Base-by-base conservation (phyloP, 2,888 invertebrate genomes). In the Mesorhabditis spiculigera region DNA sequence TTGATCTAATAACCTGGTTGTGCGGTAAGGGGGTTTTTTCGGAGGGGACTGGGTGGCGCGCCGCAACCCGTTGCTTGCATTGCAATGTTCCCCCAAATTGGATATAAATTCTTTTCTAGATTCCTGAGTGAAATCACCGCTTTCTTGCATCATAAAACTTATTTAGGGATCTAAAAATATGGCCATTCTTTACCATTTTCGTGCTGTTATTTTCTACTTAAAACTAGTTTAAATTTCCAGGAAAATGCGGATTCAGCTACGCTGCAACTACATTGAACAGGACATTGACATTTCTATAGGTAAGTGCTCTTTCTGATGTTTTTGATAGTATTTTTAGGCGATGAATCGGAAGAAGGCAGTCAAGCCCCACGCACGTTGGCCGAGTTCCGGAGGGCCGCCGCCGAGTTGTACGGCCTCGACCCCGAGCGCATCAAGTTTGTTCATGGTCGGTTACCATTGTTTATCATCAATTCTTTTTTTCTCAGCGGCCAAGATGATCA, bases 331-430 rank as follows among this genome's bases (percentile, higher is more conserved):
- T 13, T 73, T 65, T 69, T 76, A 45, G 66, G 72, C 43, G 69
- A 67, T 10, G 70, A 78, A 43, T n/a, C 41, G 61, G 73, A 71
- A 5, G 74, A 72, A 16, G n/a, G 58, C 58, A 50, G 58, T n/a
- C 10, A 50, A 13, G 8, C 58, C 58, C n/a, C n/a, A n/a, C 8
- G n/a, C 13, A 63, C 63, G 63, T 41, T 63, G 8, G 10, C 16
- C 28, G 63, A 63, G 6, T 28, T 63, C 13, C 8, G 16, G 63
- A 63, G 6, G 41, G 41, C 6, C n/a, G 16, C 28, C 63, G 63
- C 63, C n/a, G 16, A 63, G 6, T 2, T 8, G 16, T 6, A 6
- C 10, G 16, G 16, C 41, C 41, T 63, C 16, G 63, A 63, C 16
- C 63, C 63, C 16, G n/a, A 10, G 63, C n/a, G 28, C 6, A 28